These are phyloP conservation scores for Mamestra configurata DNA, from an alignment of 1,140 invertebrate genomes.

Conservation along the genomic window DNA sequence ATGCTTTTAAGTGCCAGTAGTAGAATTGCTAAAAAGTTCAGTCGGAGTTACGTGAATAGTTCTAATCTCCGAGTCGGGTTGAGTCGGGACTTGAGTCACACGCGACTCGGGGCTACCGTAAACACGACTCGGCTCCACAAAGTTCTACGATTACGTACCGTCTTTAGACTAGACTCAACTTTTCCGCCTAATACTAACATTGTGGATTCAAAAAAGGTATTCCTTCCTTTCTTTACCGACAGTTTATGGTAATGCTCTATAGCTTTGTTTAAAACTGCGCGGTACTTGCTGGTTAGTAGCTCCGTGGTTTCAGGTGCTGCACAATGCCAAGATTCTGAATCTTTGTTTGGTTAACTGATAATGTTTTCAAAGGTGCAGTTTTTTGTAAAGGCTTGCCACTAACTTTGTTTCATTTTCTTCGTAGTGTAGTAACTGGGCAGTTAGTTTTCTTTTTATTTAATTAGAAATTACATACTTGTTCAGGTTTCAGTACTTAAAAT, in stretches of 20 bases:
- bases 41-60: constrained; percentile 77
- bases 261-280: constrained; percentile 85
- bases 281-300: constrained; percentile 79
- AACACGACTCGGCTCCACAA: constrained; percentile 69
- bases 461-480: not conserved
- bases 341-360: constrained; percentile 74
- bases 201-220: constrained; percentile 87
- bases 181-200: constrained; percentile 82
- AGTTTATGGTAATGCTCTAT: constrained; percentile 84
- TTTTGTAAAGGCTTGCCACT: constrained; percentile 59
- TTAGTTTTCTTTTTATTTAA: constrained; percentile 6
- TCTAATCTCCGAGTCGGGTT: constrained; percentile 73
- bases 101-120: constrained; percentile 64
- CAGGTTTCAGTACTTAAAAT: not conserved
- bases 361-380: constrained; percentile 63
- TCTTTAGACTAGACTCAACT: constrained; percentile 74
- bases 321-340: constrained; percentile 70
- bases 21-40: constrained; percentile 83
- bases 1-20: constrained; percentile 69
- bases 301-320: constrained; percentile 77
- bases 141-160: constrained; percentile 70
- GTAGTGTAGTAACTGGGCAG: not conserved
- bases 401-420: constrained; percentile 4
- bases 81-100: constrained; percentile 68
- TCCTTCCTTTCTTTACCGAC: constrained; percentile 69